A percentile compares a stretch with the other conserved stretches of the same genome.
phyloP scores from a whole-genome alignment of 2,888 invertebrate genomes.

The Stenotaenia linearis region DNA sequence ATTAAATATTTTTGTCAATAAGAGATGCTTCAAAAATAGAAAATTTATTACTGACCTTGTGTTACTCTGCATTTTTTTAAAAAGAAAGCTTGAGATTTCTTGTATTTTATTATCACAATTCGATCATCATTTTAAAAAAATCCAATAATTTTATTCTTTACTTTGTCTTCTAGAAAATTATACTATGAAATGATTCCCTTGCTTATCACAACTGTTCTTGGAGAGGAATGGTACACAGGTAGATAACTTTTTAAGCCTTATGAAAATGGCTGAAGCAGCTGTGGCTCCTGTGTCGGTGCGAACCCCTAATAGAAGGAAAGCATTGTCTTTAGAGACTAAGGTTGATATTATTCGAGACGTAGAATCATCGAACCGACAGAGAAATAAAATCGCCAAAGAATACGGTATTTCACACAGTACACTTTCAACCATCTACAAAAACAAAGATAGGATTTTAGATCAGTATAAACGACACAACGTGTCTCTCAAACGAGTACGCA shows the following conservation, averaged over 20 bases:
- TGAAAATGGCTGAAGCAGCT: slow-evolving; percentile 30
- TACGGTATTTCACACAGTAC: slow-evolving; percentile 31
- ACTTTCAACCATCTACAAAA: slow-evolving; percentile 30
- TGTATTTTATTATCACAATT: no score
- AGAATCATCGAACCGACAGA: not conserved
- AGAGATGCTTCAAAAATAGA: no score
- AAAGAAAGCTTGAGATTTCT: no score
- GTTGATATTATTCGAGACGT: slow-evolving; percentile 27
- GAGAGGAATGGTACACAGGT: not conserved
- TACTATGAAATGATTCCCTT: not conserved
- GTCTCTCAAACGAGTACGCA: not conserved
- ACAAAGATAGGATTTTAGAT: slow-evolving; percentile 28
- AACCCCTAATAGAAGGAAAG: slow-evolving; percentile 31
- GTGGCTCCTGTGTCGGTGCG: slow-evolving; percentile 8
- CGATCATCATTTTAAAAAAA: no score
- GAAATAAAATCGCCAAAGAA: slow-evolving; percentile 30
- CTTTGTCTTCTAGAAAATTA: no score
- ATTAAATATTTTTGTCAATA: no score
- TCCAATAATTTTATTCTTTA: no score
- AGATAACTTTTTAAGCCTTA: slow-evolving; percentile 7
- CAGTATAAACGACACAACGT: slow-evolving; percentile 29
- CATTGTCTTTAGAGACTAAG: slow-evolving; percentile 26
- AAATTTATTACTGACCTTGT: no score
- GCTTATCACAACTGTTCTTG: not conserved
- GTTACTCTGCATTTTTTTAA: no score